Conservation (phyloP, 2,113 vertebrate genomes). For the Meriones unguiculatus region DNA sequence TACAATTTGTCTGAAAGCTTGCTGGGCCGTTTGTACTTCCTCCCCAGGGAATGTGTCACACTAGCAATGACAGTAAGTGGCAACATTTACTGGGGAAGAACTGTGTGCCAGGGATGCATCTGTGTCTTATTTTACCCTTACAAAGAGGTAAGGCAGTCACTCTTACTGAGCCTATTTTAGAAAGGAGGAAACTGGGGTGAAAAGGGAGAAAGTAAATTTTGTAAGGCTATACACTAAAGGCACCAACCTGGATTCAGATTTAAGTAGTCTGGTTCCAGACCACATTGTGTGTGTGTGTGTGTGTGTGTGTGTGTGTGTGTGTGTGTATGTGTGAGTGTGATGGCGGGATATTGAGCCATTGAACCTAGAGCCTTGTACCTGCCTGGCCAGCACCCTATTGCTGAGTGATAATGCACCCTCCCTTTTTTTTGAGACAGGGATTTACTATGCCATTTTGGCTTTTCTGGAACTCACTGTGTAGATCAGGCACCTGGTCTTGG, state of each 20-base stretch:
- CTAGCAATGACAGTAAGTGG: background rate
- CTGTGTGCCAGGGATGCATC: background rate
- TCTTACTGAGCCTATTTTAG: constrained; percentile 43
- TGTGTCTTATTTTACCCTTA: constrained; percentile 43
- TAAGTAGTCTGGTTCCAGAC: background rate
- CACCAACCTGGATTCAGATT: constrained; percentile 35
- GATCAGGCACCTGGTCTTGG: too few species aligned
- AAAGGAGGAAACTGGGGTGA: constrained; percentile 46
- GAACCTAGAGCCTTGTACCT: background rate
- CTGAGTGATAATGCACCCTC: background rate
- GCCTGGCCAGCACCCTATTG: background rate
- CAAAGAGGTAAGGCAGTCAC: constrained; percentile 27
- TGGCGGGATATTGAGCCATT: background rate
- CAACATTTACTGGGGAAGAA: constrained; percentile 14
- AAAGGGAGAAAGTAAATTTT: constrained; percentile 39
- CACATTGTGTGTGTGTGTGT: background rate
- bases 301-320: background rate
- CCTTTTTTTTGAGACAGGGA: background rate
- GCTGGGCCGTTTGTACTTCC: background rate
- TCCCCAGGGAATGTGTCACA: constrained; percentile 22
- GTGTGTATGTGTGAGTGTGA: background rate
- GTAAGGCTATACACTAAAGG: background rate
- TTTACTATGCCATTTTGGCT: too few species aligned
- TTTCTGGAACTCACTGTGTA: too few species aligned
- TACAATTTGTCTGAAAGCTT: constrained; percentile 8